Evolutionary conservation across 1,140 invertebrate genomes (phyloP), one percentile per base, ranked within the genome.

Genomic region (Ooceraea biroi): DNA sequence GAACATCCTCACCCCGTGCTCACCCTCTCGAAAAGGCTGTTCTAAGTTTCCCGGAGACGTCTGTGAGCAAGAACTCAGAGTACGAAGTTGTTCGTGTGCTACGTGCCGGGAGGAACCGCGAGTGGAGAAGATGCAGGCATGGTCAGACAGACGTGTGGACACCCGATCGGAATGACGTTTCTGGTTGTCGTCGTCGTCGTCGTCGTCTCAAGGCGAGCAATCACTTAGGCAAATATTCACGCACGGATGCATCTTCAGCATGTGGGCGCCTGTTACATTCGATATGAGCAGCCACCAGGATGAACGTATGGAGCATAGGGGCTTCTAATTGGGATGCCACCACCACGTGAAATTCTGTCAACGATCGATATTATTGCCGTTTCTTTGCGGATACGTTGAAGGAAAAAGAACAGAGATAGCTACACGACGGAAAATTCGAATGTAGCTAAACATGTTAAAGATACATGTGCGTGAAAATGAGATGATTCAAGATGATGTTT

Each of bases 221-320:
- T 94, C 93, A 93, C 92, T 93, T 93, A 91, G 89, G 91, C 91
- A 94, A 93, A 94, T 94, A 94, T 93, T 94, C 92, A 93, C 91
- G 87, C 93, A 84, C 86, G 89, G 87, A 88, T 91, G 89, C 91
- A 91, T 84, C 87, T 92, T 91, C 86, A 89, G 83, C 92, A 93
- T 94, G 93, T 93, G 92, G 93, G 92, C 87, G 87, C 84, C 90
- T 84, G 84, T 87, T 88, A 88, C 86, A 83, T 83, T 87, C 65
- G 80, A 89, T 90, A 89, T 85, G 87, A 89, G 86, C 66, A 78
- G 19, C 82, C 63, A 69, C 74, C 68, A 63, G 71, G 19, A n/a
- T n/a, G n/a, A 27, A 77, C 50, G 57, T 86, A 78, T 80, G 71
- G 76, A 85, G 82, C 87, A 92, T 91, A 92, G 90, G 91, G 92